Evolutionary conservation across 1,140 invertebrate species (phyloP).

Genomic region (Habropoda laboriosa): DNA sequence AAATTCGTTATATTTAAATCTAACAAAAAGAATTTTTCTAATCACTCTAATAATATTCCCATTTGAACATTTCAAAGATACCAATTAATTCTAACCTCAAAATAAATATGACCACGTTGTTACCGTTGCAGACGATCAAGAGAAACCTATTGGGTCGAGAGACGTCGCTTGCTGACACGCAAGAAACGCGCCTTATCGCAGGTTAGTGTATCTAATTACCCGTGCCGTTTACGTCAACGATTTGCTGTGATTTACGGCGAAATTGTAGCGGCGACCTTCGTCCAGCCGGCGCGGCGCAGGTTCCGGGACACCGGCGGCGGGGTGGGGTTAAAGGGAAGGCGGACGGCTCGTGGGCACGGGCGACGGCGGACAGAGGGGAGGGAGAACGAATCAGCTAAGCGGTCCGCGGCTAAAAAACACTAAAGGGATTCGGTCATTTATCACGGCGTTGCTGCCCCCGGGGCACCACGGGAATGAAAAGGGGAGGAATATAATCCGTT

Average conservation of each 20-base stretch:
- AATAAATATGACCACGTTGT: neutral
- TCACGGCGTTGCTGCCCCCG: conserved; percentile 74
- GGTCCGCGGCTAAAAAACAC: conserved; percentile 74
- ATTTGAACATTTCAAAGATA: too few relatives aligned
- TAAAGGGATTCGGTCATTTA: conserved; percentile 81
- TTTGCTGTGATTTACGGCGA: conserved; percentile 81
- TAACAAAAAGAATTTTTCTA: too few relatives aligned
- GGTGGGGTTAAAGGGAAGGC: conserved; percentile 11
- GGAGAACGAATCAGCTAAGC: conserved; percentile 55
- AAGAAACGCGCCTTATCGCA: conserved; percentile 69
- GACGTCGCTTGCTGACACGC: conserved; percentile 57
- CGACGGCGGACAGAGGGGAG: neutral
- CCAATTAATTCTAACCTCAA: too few relatives aligned
- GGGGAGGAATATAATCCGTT: conserved; percentile 78
- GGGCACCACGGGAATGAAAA: conserved; percentile 71
- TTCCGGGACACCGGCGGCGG: conserved; percentile 53
- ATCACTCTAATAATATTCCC: too few relatives aligned
- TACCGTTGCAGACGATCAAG: conserved; percentile 60
- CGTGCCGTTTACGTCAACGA: conserved; percentile 80
- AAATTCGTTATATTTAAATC: too few relatives aligned
- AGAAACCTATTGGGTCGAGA: conserved; percentile 15
- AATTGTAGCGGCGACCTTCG: conserved; percentile 81
- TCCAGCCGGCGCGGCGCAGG: conserved; percentile 43
- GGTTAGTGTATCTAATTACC: conserved; percentile 81
- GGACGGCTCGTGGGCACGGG: neutral